Base-by-base conservation (phyloP, 2,797 vertebrate species). In the Lepus townsendii region DNA sequence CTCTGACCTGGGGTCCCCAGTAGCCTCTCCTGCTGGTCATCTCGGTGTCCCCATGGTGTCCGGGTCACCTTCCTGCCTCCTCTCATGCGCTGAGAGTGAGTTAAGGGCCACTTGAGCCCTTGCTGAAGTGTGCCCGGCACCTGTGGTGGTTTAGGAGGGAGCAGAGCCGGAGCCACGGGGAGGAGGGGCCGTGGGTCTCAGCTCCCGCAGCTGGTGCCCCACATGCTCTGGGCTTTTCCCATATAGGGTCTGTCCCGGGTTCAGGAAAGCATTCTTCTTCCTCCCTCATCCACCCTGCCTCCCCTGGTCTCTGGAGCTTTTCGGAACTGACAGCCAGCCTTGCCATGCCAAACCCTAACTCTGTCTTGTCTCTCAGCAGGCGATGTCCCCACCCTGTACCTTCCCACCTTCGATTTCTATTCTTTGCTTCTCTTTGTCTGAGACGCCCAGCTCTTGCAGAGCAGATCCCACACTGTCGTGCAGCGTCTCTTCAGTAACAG, bases 401-500 rank as follows among this genome's bases (percentile, higher is more conserved):
- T 84, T 86, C 80, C 42, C 75, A 86, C 85, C 66, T 83, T 78
- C 54, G 13, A 73, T 50, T 62, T 88, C 88, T 82, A 72, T 91
- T 94, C 42, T 83, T 79, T 92, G 50, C 54, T 54, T 75, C 83
- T 90, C 88, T 93, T 88, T 69, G 87, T 94, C 52, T 94, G 75
- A 77, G 75, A 75, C 75, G 90, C 78, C 3, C 63, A 68, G 90
- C 42, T 88, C 50, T 30, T 12, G 65, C 72, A 75, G 90, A 82
- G 88, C 63, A 95, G 95, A 90, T 65, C 65, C 35, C 0, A 66
- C 79, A 79, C 54, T 80, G 84, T 77, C 91, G 95, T 24, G 73
- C 65, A 71, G 80, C 47, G 32, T 60, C 69, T 90, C 38, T 93
- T 69, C 75, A 88, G 73, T 14, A 73, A 66, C 87, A 87, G 54